Base-by-base conservation (phyloP, 2,113 vertebrate genomes). In the Takifugu bimaculatus region DNA sequence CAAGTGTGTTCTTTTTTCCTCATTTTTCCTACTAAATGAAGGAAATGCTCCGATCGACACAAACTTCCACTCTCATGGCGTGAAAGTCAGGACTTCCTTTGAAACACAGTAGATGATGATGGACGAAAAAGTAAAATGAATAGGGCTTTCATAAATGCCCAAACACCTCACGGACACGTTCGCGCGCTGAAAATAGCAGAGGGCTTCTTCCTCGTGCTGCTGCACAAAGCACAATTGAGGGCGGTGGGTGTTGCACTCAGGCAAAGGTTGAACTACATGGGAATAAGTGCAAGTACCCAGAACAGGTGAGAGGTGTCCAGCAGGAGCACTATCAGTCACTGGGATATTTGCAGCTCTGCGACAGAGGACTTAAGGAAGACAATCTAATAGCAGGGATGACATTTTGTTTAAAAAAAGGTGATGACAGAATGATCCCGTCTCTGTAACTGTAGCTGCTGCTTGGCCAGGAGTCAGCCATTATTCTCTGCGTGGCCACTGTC, bases 401-500 rank as follows among this genome's bases (percentile, higher is more conserved):
- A 88, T 89, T 87, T 89, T 86, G 85, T 88, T 88, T 85, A 82
- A 88, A 48, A 85, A 20, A 82, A 82, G 48, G 57, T 74, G 88
- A 84, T 88, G 89, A 90, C 83, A 90, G 85, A 85, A 83, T 81
- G 86, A 87, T 86, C 84, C 82, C 74, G 82, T 85, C 74, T 83
- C 74, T 66, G 80, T 81, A 86, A 86, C 78, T 79, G 80, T 82
- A 86, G 78, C 88, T 81, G 77, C 81, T 54, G 77, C 60, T 20
- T 45, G 78, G 70, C 81, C 77, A 73, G 79, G 70, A 85, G 85
- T 72, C 79, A 63, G 74, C 74, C 73, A 87, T 89, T 83, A 87
- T 83, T 87, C 80, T 86, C 83, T 70, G 64, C 78, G 83, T 82
- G 82, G 75, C 81, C 68, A 72, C 83, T 72, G 82, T 80, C 85